These are phyloP conservation scores for Cavia porcellus DNA, from an alignment of 2,113 vertebrate genomes.

Conservation along the genomic window DNA sequence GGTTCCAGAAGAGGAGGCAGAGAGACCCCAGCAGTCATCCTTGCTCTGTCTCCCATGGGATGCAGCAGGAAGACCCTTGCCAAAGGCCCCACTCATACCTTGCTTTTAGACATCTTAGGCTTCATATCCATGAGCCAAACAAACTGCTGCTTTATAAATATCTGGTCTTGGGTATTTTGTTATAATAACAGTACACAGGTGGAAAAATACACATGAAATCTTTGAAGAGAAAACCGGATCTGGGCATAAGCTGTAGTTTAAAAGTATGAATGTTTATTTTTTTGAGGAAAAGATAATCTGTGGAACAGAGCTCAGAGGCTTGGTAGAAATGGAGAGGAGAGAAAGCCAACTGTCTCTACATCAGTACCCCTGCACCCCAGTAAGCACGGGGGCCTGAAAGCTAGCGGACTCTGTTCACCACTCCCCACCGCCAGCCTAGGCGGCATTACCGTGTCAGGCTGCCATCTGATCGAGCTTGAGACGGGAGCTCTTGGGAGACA, in stretches of 20 bases:
- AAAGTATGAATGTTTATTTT: constrained; percentile 17
- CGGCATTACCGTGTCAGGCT: not conserved
- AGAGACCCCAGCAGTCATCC: not conserved
- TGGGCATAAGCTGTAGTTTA: not conserved
- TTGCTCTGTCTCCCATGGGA: not conserved
- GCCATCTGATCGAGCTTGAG: not conserved
- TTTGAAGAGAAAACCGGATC: not conserved
- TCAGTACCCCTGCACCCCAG: fast-evolving
- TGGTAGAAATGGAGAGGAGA: not conserved
- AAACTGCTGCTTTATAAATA: not conserved
- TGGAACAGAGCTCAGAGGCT: not conserved
- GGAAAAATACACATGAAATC: not conserved
- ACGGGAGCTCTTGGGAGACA: not conserved
- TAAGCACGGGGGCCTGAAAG: not conserved
- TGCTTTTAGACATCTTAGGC: not conserved
- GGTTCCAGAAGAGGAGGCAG: not conserved
- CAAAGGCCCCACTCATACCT: not conserved
- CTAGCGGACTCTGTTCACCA: not conserved
- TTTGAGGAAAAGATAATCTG: not conserved
- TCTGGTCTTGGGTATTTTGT: not conserved
- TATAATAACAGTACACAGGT: not conserved
- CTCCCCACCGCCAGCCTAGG: not conserved
- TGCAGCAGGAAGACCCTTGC: not conserved
- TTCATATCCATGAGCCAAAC: not conserved
- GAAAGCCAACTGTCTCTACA: not conserved